phyloP scores from a whole-genome alignment of 53 echinoderm and acorn worm species.

The Holothuria scabra region DNA sequence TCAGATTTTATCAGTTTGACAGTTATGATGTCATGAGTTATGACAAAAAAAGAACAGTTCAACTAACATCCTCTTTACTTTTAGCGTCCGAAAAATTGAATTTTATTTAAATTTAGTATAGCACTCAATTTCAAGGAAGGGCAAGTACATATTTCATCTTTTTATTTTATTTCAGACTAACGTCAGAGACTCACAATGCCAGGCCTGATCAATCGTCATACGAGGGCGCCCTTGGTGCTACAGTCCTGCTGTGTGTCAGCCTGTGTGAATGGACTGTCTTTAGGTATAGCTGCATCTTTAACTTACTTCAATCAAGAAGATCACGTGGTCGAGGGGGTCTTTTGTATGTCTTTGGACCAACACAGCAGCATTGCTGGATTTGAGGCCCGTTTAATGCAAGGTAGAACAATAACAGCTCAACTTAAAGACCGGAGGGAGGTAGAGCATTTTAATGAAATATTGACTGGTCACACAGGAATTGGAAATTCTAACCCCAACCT shows the following conservation, averaged over 20 bases:
- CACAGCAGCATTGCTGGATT: slow-evolving; percentile 88
- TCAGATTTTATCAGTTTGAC: no score
- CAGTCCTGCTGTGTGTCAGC: slow-evolving; percentile 87
- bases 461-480: slow-evolving; percentile 74
- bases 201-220: slow-evolving; percentile 93
- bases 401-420: slow-evolving; percentile 84
- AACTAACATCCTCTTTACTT: no score
- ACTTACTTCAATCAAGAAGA: slow-evolving; percentile 98
- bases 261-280: slow-evolving; percentile 91
- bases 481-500: slow-evolving; percentile 69
- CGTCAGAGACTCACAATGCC: slow-evolving; percentile 63
- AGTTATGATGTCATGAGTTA: no score
- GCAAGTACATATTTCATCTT: no score
- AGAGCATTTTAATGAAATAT: slow-evolving; percentile 88
- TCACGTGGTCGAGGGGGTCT: slow-evolving; percentile 97
- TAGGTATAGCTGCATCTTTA: slow-evolving; percentile 84
- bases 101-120: no score
- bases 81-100: no score
- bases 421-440: slow-evolving; percentile 88
- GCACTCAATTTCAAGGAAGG: no score
- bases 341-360: slow-evolving; percentile 85
- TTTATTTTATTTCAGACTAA: no score
- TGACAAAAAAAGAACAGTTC: no score
- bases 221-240: slow-evolving; percentile 79
- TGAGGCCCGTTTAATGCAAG: slow-evolving; percentile 91